phyloP scores from a whole-genome alignment of 1,140 invertebrate genomes.

The Penaeus chinensis region DNA sequence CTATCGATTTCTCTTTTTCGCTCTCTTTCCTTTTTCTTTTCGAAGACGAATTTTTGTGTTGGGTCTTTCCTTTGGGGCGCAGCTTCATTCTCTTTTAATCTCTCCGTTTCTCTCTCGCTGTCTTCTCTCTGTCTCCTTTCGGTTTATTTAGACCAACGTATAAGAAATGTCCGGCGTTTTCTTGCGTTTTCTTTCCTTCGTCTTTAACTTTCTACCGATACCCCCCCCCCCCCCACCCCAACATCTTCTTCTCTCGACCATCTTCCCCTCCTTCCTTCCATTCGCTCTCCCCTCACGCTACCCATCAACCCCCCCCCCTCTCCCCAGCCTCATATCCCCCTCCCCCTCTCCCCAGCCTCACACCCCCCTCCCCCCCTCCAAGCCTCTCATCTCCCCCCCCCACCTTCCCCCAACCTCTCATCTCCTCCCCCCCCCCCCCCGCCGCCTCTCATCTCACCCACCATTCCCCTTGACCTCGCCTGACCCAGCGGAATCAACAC shows the following conservation, averaged over 20 bases:
- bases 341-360: background rate
- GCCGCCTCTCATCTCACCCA: background rate
- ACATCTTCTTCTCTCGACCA: background rate
- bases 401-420: background rate
- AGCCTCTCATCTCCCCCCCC: background rate
- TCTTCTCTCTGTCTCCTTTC: too few species aligned
- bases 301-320: background rate
- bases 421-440: background rate
- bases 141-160: too few species aligned
- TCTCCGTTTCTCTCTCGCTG: too few species aligned
- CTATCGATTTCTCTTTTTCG: too few species aligned
- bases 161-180: too few species aligned
- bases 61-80: too few species aligned
- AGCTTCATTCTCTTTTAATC: too few species aligned
- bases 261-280: background rate
- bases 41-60: too few species aligned
- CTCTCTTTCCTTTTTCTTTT: too few species aligned
- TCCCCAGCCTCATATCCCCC: background rate
- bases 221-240: too few species aligned
- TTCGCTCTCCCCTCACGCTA: background rate
- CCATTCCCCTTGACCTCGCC: slow-evolving; percentile 53
- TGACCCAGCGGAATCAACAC: slow-evolving; percentile 54
- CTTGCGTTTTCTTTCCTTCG: too few species aligned
- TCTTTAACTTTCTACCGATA: too few species aligned
- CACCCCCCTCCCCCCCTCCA: background rate